phyloP scores from a whole-genome alignment of 2,888 invertebrate genomes.

The Lithodes maja region DNA sequence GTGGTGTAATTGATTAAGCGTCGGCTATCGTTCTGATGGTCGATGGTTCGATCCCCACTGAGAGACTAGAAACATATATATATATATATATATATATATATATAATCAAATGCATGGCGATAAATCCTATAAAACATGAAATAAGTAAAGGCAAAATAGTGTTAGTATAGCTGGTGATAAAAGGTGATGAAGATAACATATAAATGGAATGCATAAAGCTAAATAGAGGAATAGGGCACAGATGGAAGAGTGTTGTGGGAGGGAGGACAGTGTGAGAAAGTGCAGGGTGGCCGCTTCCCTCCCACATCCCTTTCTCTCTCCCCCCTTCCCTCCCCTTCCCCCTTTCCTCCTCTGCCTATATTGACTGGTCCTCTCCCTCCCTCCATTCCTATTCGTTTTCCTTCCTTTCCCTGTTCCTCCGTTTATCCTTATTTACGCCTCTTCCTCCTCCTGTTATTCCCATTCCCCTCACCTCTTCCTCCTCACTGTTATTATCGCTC shows the following conservation, averaged over 20 bases:
- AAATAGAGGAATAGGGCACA: constrained; percentile 1
- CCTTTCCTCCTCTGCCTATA: constrained; percentile 5
- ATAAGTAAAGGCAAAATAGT: neutral
- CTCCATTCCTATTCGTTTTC: neutral
- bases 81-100: constrained; percentile 22
- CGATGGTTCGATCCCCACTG: no score
- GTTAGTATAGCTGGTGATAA: neutral
- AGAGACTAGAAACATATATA: no score
- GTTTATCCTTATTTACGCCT: neutral
- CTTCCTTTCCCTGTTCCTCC: neutral
- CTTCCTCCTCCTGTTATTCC: neutral
- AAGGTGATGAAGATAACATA: neutral
- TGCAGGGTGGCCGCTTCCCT: constrained; percentile 27
- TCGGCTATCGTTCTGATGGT: no score
- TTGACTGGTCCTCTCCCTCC: neutral
- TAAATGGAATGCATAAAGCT: neutral
- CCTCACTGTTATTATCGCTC: neutral
- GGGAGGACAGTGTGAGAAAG: constrained; percentile 42
- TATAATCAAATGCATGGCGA: neutral
- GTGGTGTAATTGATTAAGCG: no score
- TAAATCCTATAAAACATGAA: neutral
- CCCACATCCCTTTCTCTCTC: neutral
- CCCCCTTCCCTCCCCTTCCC: neutral
- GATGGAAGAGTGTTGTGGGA: constrained; percentile 35
- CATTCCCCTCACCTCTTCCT: neutral